Percentiles rank a stretch among this genome's conserved stretches.
Evolutionary conservation across 2,113 vertebrate genomes (phyloP).

Genomic region (Datnioides undecimradiatus): DNA sequence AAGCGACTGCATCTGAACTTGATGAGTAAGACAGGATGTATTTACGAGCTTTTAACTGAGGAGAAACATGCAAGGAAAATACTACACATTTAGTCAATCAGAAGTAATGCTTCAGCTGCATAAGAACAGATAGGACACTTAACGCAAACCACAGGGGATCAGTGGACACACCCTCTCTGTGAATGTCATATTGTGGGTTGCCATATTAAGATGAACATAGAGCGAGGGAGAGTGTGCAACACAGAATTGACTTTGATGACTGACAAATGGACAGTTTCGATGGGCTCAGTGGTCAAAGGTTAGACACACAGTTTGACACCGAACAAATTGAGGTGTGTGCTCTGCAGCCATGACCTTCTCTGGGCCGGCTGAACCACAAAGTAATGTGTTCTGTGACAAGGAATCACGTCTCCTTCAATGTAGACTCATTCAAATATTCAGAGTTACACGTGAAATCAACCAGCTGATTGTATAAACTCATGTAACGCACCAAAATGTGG

Average conservation of each 20-base stretch:
- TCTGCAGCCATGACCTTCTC: neutral
- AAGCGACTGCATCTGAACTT: neutral
- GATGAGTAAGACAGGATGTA: neutral
- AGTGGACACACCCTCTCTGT: conserved; percentile 25
- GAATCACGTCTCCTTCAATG: neutral
- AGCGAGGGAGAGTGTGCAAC: conserved; percentile 18
- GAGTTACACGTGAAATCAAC: neutral
- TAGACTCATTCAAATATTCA: neutral
- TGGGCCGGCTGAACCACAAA: neutral
- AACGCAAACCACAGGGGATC: conserved; percentile 73
- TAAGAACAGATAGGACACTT: conserved; percentile 29
- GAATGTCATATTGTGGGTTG: conserved; percentile 1
- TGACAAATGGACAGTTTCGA: neutral
- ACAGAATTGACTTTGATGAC: conserved; percentile 30
- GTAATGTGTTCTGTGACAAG: neutral
- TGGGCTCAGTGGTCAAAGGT: neutral
- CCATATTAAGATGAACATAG: conserved; percentile 7
- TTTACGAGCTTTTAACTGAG: neutral
- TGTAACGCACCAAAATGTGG: too few relatives aligned
- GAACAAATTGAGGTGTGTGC: neutral
- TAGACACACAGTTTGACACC: neutral
- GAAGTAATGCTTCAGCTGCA: neutral
- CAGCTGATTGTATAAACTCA: too few relatives aligned
- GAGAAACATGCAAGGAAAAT: conserved; percentile 19
- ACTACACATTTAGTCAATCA: neutral